A percentile compares a stretch with the other conserved stretches of the same genome.
phyloP scores from a whole-genome alignment of 1,140 invertebrate species.

The Holotrichia oblita region DNA sequence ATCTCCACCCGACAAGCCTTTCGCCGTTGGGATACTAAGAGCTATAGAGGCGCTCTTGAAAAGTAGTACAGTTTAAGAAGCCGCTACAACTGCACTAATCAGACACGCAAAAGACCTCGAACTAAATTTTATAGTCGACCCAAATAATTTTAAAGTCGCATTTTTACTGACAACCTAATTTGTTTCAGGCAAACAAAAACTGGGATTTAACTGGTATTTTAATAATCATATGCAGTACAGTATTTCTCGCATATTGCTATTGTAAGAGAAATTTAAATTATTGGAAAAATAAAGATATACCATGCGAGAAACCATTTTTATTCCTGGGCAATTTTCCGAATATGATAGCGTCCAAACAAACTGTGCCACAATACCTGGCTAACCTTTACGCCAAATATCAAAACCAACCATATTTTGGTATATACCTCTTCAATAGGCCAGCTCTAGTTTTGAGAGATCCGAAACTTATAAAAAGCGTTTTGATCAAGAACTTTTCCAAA shows the following conservation, averaged over 20 bases:
- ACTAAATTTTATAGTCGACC: too few relatives aligned
- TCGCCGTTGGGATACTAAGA: too few relatives aligned
- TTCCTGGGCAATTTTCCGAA: constrained; percentile 60
- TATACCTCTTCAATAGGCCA: constrained; percentile 60
- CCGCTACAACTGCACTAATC: too few relatives aligned
- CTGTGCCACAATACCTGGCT: constrained; percentile 52
- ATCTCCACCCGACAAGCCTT: too few relatives aligned
- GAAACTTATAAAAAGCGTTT: constrained; percentile 63
- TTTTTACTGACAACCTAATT: background rate
- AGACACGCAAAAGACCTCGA: too few relatives aligned
- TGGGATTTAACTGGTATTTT: background rate
- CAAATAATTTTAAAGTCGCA: too few relatives aligned
- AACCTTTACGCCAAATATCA: constrained; percentile 55
- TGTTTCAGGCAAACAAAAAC: background rate
- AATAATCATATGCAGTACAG: background rate
- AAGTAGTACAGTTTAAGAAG: too few relatives aligned
- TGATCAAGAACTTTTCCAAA: constrained; percentile 53
- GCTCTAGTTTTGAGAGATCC: constrained; percentile 61
- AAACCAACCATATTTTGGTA: constrained; percentile 59
- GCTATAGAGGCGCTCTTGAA: too few relatives aligned
- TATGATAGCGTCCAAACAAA: constrained; percentile 55
- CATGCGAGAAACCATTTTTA: constrained; percentile 55
- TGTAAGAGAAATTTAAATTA: constrained; percentile 47
- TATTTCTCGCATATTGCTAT: constrained; percentile 4
- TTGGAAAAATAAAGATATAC: constrained; percentile 58